Conservation (phyloP, 2,888 invertebrate genomes). For the Liopterus haemorrhoidalis region DNA sequence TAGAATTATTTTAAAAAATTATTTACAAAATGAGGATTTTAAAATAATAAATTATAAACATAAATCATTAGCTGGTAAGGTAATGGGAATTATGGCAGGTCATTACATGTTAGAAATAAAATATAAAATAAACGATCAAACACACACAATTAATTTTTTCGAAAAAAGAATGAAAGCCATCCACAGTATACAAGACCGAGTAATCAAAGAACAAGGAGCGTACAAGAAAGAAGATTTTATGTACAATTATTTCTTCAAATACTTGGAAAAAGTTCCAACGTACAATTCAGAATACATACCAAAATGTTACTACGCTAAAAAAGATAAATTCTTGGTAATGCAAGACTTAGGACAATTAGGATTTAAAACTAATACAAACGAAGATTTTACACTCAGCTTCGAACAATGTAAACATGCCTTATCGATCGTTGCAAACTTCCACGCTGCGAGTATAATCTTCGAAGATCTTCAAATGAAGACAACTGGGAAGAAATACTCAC, state of each 20-base stretch:
- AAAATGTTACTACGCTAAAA: conserved; percentile 40
- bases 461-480: conserved; percentile 24
- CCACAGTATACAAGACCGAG: conserved; percentile 7
- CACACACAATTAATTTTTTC: conserved; percentile 7
- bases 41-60: conserved; percentile 27
- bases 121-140: conserved; percentile 10
- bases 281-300: conserved; percentile 34
- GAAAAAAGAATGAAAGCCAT: conserved; percentile 13
- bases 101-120: conserved; percentile 13
- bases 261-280: conserved; percentile 17
- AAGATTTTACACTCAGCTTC: conserved; percentile 19
- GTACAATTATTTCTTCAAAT: conserved; percentile 17
- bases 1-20: conserved; percentile 17
- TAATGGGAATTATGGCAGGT: conserved; percentile 21
- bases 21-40: conserved; percentile 24
- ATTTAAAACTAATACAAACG: conserved; percentile 24
- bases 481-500: conserved; percentile 26
- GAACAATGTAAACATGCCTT: conserved; percentile 7
- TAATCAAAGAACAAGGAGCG: conserved; percentile 15
- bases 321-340: conserved; percentile 40
- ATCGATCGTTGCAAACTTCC: conserved; percentile 29
- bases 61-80: conserved; percentile 17
- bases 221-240: conserved; percentile 24
- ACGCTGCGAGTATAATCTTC: conserved; percentile 39
- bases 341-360: conserved; percentile 40